Conservation (phyloP, 2,797 vertebrate genomes). For the Takifugu ocellatus region DNA sequence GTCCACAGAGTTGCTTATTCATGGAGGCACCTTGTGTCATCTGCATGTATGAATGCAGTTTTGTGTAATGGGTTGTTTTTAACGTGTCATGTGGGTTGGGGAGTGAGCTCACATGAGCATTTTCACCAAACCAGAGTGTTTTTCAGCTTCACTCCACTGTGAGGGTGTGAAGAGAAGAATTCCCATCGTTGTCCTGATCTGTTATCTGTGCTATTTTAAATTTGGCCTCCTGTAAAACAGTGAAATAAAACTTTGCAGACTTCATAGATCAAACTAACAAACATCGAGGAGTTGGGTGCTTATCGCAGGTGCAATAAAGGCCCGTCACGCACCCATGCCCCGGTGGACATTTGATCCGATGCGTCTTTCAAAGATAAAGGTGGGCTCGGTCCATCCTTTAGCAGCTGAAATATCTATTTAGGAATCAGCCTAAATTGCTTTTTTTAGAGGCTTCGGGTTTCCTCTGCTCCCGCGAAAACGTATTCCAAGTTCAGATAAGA, state of each 20-base stretch:
- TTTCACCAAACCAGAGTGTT: slow-evolving; percentile 7
- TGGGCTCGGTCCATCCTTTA: no score
- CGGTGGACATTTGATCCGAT: slow-evolving; percentile 10
- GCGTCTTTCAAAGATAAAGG: no score
- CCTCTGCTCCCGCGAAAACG: no score
- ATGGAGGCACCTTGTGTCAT: background rate
- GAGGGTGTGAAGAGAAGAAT: background rate
- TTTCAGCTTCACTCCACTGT: background rate
- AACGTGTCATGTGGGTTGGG: slow-evolving; percentile 6
- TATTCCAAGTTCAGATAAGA: no score
- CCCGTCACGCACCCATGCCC: slow-evolving; percentile 14
- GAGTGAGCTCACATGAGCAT: background rate
- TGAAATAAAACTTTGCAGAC: slow-evolving; percentile 9
- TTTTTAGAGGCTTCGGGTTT: no score
- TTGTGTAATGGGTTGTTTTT: slow-evolving; percentile 5
- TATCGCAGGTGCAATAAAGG: slow-evolving; percentile 43
- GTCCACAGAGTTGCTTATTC: background rate
- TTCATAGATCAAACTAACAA: slow-evolving; percentile 29
- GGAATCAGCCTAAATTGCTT: no score
- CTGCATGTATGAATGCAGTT: background rate
- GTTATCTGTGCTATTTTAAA: background rate
- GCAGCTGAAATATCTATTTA: no score
- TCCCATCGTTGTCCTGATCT: no score
- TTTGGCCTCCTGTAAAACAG: background rate
- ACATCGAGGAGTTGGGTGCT: slow-evolving; percentile 48